These are phyloP conservation scores for Poecilia wingei DNA, from an alignment of 2,797 vertebrate species.

Conservation along the genomic window DNA sequence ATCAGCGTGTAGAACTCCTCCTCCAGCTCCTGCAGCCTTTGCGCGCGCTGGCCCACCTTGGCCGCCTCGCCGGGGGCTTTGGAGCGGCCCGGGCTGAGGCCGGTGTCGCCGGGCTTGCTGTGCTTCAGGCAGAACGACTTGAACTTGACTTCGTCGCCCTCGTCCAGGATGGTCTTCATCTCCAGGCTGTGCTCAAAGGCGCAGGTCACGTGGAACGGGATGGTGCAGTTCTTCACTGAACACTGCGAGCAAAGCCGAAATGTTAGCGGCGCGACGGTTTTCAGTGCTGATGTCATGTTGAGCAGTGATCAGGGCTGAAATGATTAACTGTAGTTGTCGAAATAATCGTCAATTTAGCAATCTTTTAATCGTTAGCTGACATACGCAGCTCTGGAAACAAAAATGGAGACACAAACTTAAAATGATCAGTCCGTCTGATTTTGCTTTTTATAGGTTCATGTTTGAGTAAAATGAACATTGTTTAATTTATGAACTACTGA, in stretches of 20 bases:
- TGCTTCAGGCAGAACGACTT: slow-evolving; percentile 98
- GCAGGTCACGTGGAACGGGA: slow-evolving; percentile 97
- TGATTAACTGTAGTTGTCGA: too few relatives aligned
- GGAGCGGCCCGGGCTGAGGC: slow-evolving; percentile 82
- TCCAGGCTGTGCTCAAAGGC: slow-evolving; percentile 97
- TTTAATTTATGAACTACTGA: too few relatives aligned
- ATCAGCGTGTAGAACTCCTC: slow-evolving; percentile 94
- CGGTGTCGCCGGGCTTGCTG: slow-evolving; percentile 87
- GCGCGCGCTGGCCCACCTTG: slow-evolving; percentile 90
- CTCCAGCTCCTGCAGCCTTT: slow-evolving; percentile 94
- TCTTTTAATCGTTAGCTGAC: too few relatives aligned
- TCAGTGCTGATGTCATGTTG: neutral
- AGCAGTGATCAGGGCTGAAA: too few relatives aligned
- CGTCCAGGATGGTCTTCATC: slow-evolving; percentile 98
- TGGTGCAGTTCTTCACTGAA: slow-evolving; percentile 97
- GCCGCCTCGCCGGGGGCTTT: slow-evolving; percentile 85
- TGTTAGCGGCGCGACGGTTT: neutral
- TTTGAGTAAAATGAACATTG: too few relatives aligned
- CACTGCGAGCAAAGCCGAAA: slow-evolving; percentile 77
- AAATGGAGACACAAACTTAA: too few relatives aligned
- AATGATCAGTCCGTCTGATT: too few relatives aligned
- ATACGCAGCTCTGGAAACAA: too few relatives aligned
- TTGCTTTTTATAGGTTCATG: too few relatives aligned
- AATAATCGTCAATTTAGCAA: too few relatives aligned
- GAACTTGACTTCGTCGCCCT: slow-evolving; percentile 97